Base-by-base conservation (phyloP, 1,140 invertebrate genomes). In the Pemphigus obesinymphae region DNA sequence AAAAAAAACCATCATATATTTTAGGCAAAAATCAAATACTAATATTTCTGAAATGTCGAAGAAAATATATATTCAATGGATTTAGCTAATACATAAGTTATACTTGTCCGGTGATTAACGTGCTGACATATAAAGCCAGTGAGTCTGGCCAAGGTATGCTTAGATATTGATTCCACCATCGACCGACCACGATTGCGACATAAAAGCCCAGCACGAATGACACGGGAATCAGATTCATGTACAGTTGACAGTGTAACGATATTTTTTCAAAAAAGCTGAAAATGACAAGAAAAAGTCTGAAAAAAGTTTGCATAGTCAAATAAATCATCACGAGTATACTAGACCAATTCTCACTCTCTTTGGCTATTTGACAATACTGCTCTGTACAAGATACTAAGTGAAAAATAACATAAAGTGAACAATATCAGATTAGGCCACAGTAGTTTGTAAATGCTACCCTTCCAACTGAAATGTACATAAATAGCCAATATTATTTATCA, bases 201-300 rank as follows among this genome's bases (percentile, higher is more conserved):
- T 90, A 90, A 88, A 96, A 98, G 70, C 95, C 95, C 63, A 96
- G 89, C 23, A 97, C 94, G 86, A 96, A 95, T 20, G 93, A 94
- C 66, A 90, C 85, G 83, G 87, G 90, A 75, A 84, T 84, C 61
- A 85, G 72, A 58, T 85, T 83, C 23, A 83, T 82, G 45, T 85
- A 84, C 6, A 76, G 78, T 75, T 84, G 83, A 55, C 84, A 84
- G 53, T 85, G 83, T 15, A 84, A 43, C 6, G 84, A 82, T 26
- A 85, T 34, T 43, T 83, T 83, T 82, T 85, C 84, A 58, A 84
- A 84, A 20, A 83, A 55, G 15, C 84, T 85, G n/a, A n/a, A 66
- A 23, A n/a, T n/a, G n/a, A n/a, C n/a, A n/a, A n/a, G n/a, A n/a
- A n/a, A n/a, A n/a, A n/a, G n/a, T n/a, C n/a, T n/a, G n/a, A n/a